Evolutionary conservation across 2,797 vertebrate genomes (phyloP).

Genomic region (Carduelis carduelis): DNA sequence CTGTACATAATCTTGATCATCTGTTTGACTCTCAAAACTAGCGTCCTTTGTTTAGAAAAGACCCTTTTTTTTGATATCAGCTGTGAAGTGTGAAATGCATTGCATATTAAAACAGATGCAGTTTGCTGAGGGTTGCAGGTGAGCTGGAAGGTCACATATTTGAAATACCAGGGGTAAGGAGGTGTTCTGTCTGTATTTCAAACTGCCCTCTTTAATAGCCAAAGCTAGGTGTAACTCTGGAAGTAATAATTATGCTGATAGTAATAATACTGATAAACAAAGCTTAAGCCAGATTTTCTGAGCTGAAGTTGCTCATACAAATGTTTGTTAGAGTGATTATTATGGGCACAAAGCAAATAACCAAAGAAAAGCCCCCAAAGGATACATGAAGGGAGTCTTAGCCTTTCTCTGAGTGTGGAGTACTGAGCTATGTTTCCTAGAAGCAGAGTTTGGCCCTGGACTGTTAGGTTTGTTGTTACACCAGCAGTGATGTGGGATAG

Average conservation of each 20-base stretch:
- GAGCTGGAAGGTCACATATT: background rate
- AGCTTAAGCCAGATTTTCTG: background rate
- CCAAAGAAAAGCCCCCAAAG: background rate
- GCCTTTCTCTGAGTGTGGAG: background rate
- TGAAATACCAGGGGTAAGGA: background rate
- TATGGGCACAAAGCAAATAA: background rate
- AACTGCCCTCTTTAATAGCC: background rate
- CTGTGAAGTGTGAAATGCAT: background rate
- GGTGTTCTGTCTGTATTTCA: background rate
- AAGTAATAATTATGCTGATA: background rate
- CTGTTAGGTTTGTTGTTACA: background rate
- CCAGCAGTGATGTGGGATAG: background rate
- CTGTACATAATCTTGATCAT: background rate
- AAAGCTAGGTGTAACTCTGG: background rate
- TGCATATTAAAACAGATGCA: background rate
- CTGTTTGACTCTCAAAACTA: background rate
- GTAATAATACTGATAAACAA: background rate
- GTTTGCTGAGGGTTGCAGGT: background rate
- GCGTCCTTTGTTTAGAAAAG: background rate
- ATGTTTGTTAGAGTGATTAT: background rate
- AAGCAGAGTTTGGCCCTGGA: background rate
- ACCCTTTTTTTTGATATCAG: background rate
- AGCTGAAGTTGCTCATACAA: background rate
- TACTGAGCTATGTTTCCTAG: background rate
- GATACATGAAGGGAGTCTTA: background rate